Conservation (phyloP, 1,140 invertebrate genomes). For the Ladona fulva region DNA sequence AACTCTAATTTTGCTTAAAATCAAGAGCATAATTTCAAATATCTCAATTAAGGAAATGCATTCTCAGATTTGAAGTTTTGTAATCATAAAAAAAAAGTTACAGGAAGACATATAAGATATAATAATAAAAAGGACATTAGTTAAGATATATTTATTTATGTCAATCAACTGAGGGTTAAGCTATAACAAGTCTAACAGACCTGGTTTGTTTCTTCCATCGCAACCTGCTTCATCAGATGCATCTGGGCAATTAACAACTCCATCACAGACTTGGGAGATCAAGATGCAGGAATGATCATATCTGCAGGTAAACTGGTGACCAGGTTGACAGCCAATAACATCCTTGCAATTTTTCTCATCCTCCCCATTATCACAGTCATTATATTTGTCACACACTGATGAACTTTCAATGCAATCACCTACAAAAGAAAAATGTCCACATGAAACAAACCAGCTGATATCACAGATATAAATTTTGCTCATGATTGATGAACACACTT, state of each 20-base stretch:
- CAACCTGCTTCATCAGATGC: conserved; percentile 58
- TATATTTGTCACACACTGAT: conserved; percentile 59
- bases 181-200: background rate
- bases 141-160: no score
- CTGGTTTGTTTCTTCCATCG: background rate
- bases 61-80: no score
- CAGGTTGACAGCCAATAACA: conserved; percentile 33
- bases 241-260: conserved; percentile 62
- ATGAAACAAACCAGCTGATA: no score
- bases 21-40: no score
- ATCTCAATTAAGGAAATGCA: no score
- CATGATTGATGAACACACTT: no score
- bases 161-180: no score
- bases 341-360: conserved; percentile 46
- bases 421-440: conserved; percentile 23
- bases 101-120: no score
- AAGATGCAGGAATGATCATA: conserved; percentile 61
- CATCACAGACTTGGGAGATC: conserved; percentile 53
- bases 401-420: conserved; percentile 63
- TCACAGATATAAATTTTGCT: no score
- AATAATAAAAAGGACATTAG: no score
- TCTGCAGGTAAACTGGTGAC: conserved; percentile 57
- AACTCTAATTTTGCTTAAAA: no score
- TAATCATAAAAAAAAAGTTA: no score
- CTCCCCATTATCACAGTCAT: conserved; percentile 50